phyloP scores from a whole-genome alignment of 2,888 invertebrate genomes.

The Philonicus albiceps region DNA sequence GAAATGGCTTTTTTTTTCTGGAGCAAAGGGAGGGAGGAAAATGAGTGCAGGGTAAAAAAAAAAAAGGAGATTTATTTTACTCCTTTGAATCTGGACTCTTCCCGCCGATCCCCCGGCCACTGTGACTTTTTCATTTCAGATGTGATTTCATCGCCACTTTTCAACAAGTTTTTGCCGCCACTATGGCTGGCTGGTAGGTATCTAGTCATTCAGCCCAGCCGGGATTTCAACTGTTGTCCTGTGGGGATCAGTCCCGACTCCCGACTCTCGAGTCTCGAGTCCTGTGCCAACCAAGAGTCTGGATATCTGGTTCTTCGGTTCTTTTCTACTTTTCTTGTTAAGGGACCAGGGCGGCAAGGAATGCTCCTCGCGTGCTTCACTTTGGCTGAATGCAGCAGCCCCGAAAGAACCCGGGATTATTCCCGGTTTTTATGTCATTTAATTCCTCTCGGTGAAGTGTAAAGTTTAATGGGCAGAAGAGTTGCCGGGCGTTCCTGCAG shows the following conservation, averaged over 20 bases:
- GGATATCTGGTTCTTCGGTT: neutral
- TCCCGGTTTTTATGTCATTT: constrained; percentile 31
- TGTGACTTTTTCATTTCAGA: constrained; percentile 29
- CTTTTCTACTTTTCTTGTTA: neutral
- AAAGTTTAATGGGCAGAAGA: neutral
- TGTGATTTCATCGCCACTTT: constrained; percentile 35
- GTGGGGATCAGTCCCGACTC: neutral
- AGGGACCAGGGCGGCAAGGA: neutral
- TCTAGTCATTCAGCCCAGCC: neutral
- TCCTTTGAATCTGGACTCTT: neutral
- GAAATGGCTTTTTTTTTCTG: neutral
- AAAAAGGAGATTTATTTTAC: constrained; percentile 8
- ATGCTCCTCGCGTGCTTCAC: neutral
- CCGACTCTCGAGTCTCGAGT: neutral
- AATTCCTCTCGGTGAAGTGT: constrained; percentile 25
- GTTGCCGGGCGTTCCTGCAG: neutral
- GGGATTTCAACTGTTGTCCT: neutral
- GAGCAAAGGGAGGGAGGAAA: neutral
- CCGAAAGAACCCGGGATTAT: constrained; percentile 10
- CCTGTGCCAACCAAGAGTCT: neutral
- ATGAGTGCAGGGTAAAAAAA: neutral
- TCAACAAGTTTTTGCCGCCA: constrained; percentile 29
- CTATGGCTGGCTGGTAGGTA: neutral
- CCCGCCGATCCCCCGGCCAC: neutral
- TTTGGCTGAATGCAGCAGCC: neutral